A percentile compares a stretch with the other conserved stretches of the same genome.
These are phyloP conservation scores for Microtus richardsoni DNA, from an alignment of 2,113 vertebrate species.

Conservation along the genomic window DNA sequence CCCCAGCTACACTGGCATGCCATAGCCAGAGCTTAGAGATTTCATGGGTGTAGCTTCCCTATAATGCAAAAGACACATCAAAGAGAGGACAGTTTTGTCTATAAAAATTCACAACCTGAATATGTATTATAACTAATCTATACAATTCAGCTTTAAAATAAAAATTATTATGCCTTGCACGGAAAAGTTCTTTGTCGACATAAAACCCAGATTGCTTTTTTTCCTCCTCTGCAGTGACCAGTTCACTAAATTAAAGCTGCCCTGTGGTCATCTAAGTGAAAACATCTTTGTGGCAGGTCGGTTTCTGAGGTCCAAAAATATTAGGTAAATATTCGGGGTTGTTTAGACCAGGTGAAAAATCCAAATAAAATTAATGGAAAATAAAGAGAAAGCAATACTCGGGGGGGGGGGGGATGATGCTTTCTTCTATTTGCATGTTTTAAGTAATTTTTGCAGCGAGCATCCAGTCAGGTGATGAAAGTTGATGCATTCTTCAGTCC, in stretches of 20 bases:
- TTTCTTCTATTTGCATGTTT: not conserved
- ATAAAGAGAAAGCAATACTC: not conserved
- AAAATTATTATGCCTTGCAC: not conserved
- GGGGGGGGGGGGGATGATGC: not conserved
- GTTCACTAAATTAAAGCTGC: not conserved
- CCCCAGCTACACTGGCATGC: not conserved
- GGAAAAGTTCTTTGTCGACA: not conserved
- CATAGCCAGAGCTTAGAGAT: not conserved
- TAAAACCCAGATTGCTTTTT: not conserved
- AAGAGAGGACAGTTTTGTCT: not conserved
- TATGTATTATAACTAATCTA: not conserved
- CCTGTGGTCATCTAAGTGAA: not conserved
- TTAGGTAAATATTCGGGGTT: not conserved
- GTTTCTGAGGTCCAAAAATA: not conserved
- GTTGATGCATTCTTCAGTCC: not conserved
- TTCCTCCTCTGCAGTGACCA: not conserved
- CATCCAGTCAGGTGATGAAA: not conserved
- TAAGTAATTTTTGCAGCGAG: not conserved
- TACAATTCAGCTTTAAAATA: slow-evolving; percentile 25
- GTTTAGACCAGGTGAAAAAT: slow-evolving; percentile 19
- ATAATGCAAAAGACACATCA: too few relatives aligned
- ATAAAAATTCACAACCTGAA: not conserved
- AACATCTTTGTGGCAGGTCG: not conserved
- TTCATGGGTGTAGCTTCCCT: not conserved
- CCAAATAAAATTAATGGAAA: not conserved